A percentile compares a stretch with the other conserved stretches of the same genome.
phyloP scores from a whole-genome alignment of 2,888 invertebrate species.

The Himalopsyche japonica region DNA sequence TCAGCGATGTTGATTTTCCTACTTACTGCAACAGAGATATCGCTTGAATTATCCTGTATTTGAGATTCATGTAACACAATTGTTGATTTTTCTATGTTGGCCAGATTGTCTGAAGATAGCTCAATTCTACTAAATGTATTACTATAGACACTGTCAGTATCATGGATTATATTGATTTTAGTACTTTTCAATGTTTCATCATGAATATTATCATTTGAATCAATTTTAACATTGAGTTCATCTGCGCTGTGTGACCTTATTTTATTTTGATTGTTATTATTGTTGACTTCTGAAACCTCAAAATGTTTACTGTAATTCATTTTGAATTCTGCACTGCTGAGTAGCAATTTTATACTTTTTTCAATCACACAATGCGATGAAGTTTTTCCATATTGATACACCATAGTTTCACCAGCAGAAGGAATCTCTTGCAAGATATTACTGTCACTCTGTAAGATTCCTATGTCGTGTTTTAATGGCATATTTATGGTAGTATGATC shows the following conservation, averaged over 20 bases:
- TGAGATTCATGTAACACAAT: background rate
- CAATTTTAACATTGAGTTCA: background rate
- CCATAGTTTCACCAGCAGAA: background rate
- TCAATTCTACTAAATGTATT: background rate
- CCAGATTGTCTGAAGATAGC: background rate
- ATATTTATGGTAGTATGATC: constrained; percentile 1
- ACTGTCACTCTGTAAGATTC: constrained; percentile 11
- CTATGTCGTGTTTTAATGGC: constrained; percentile 16
- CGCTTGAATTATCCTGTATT: background rate
- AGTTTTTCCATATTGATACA: background rate
- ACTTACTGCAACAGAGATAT: background rate
- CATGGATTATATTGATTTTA: background rate
- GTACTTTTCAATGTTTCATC: background rate
- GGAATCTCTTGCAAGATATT: background rate
- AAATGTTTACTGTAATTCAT: background rate
- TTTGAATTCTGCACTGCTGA: background rate
- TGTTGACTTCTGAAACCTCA: background rate
- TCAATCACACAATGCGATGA: background rate
- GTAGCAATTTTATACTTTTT: background rate
- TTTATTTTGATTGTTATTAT: background rate
- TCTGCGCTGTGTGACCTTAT: background rate
- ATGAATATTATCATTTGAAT: background rate
- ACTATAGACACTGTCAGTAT: no score
- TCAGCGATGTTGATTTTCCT: background rate
- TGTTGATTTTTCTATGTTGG: background rate